These are phyloP conservation scores for Lamellibrachia columna DNA, from an alignment of 2,888 invertebrate genomes.

Conservation along the genomic window DNA sequence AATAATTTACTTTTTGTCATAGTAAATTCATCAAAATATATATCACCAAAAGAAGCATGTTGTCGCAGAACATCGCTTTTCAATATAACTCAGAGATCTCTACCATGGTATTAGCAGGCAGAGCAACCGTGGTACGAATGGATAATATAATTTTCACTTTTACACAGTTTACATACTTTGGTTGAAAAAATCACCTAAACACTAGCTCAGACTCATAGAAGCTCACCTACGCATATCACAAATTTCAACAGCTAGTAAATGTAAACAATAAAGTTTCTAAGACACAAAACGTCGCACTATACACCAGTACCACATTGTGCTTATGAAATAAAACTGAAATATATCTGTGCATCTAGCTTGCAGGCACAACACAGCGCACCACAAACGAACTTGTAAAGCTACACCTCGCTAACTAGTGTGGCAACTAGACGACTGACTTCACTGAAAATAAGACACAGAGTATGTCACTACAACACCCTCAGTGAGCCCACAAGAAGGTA, in stretches of 20 bases:
- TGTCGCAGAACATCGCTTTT: not conserved
- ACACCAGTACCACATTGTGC: not conserved
- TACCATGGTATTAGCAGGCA: not conserved
- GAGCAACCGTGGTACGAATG: not conserved
- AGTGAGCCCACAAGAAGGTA: not conserved
- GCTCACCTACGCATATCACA: not conserved
- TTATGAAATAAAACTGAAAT: not conserved
- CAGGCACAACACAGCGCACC: not conserved
- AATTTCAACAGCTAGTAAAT: not conserved
- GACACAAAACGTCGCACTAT: not conserved
- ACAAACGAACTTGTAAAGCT: not conserved
- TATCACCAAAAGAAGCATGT: not conserved
- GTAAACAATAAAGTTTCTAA: not conserved
- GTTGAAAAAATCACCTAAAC: not conserved
- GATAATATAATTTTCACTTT: not conserved
- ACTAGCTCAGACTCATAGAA: not conserved
- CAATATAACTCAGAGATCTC: not conserved
- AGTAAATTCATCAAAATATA: not conserved
- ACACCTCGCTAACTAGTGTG: not conserved
- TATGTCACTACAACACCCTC: not conserved
- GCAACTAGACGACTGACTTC: conserved; percentile 6
- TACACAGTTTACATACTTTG: not conserved
- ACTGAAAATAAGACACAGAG: not conserved
- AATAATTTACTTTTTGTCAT: not conserved
- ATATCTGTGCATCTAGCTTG: not conserved